Base-by-base conservation (phyloP, 1,140 invertebrate species). In the Magallana gigas region DNA sequence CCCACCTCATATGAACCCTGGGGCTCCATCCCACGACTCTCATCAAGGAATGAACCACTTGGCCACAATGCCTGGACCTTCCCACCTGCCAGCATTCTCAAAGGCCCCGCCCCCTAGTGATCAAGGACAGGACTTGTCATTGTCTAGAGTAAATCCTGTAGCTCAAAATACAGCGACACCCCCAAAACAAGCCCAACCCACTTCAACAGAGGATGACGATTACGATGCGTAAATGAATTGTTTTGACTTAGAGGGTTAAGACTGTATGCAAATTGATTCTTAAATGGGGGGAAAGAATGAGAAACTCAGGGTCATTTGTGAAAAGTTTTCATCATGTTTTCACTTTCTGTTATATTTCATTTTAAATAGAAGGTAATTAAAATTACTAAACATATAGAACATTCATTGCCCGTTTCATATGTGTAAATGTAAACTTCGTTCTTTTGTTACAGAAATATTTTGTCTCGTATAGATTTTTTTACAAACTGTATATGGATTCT, bases 221-320 rank as follows among this genome's bases (percentile, higher is more conserved):
- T 84, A 87, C 84, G 82, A 80, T 84, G 82, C 71, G 11, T 87
- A 62, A 83, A 76, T 76, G 68, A 23, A 76, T 76, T 76, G 23
- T 29, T 76, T 48, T 48, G 36, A 48, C 36, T 4, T 48, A 48
- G 36, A 48, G 36, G 36, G 36, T 5, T 5, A 48, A 48, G 12
- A 36, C 9, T 76, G 18, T 76, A 76, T 76, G 68, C 68, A 76
- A 76, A 76, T 76, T 76, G 68, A 76, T 29, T 29, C 23, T 29
- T 48, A 18, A 76, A 18, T 76, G 68, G 18, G 68, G 68, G 36
- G 2, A 36, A 29, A 76, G 68, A 76, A 76, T 23, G 60, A n/a
- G n/a, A 76, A 76, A 76, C 68, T 76, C 68, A 76, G 68, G 68
- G 14, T 76, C 68, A 76, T 76, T 76, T 76, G 68, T 76, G 68